Conservation (phyloP, 1,140 invertebrate genomes). For the Drosophila miranda region DNA sequence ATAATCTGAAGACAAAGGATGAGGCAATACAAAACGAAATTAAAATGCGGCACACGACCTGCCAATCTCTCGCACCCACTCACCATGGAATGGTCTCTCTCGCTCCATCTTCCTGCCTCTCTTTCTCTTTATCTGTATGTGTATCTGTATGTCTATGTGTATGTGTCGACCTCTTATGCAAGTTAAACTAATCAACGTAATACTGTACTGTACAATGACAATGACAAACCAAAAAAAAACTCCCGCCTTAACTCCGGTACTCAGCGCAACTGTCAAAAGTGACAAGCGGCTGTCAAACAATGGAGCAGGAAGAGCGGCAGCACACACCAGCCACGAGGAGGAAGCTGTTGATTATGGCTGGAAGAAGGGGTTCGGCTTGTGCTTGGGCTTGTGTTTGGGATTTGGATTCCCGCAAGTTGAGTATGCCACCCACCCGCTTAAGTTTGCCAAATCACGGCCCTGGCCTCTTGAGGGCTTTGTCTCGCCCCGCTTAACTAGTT, state of each 20-base stretch:
- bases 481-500: slow-evolving; percentile 73
- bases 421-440: slow-evolving; percentile 40
- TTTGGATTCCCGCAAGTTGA: slow-evolving; percentile 3
- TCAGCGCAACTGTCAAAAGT: slow-evolving; percentile 72
- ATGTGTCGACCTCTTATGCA: slow-evolving; percentile 45
- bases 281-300: slow-evolving; percentile 78
- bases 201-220: slow-evolving; percentile 53
- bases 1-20: slow-evolving; percentile 67
- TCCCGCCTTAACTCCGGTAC: slow-evolving; percentile 31
- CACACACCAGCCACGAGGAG: slow-evolving; percentile 16
- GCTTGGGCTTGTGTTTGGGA: slow-evolving; percentile 21
- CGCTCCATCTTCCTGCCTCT: slow-evolving; percentile 25
- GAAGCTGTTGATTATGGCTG: slow-evolving; percentile 71
- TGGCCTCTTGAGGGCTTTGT: slow-evolving; percentile 45
- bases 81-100: slow-evolving; percentile 3
- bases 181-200: slow-evolving; percentile 78
- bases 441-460: slow-evolving; percentile 55
- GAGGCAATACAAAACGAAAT: slow-evolving; percentile 71
- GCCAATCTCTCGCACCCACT: slow-evolving; percentile 67
- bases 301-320: slow-evolving; percentile 48
- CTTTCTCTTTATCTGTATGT: neutral
- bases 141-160: neutral
- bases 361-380: slow-evolving; percentile 56
- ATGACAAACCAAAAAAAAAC: slow-evolving; percentile 76
- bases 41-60: slow-evolving; percentile 79